Evolutionary conservation across 2,888 invertebrate genomes (phyloP).

Genomic region (Leptodirus hochenwartii): DNA sequence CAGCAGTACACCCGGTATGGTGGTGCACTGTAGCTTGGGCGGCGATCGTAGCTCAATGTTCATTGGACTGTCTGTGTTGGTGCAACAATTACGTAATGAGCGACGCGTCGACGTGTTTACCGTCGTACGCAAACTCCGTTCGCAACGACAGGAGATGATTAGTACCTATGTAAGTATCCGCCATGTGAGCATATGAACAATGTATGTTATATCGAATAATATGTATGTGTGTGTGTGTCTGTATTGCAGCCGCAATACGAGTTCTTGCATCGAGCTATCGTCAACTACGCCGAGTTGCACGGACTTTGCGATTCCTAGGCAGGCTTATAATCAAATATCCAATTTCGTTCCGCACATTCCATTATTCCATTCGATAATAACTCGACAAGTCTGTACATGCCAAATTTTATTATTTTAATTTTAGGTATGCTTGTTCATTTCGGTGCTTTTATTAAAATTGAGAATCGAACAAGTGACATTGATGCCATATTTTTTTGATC

Average conservation of each 20-base stretch:
- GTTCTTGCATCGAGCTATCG: constrained; percentile 80
- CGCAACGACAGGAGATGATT: constrained; percentile 69
- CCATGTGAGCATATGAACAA: constrained; percentile 16
- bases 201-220: too few relatives aligned
- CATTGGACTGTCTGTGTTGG: constrained; percentile 70
- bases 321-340: too few relatives aligned
- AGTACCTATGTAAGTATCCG: constrained; percentile 55
- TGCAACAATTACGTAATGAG: constrained; percentile 69
- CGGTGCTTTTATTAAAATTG: too few relatives aligned
- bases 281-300: constrained; percentile 77
- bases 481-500: too few relatives aligned
- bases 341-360: too few relatives aligned
- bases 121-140: constrained; percentile 63
- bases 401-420: too few relatives aligned
- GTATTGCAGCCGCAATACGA: constrained; percentile 71
- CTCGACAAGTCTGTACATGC: too few relatives aligned
- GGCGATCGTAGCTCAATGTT: constrained; percentile 82
- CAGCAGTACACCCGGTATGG: constrained; percentile 48
- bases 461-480: too few relatives aligned
- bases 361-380: too few relatives aligned
- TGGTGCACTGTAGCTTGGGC: constrained; percentile 76
- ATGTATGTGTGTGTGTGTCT: too few relatives aligned
- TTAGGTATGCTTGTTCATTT: too few relatives aligned
- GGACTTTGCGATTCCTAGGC: constrained; percentile 48
- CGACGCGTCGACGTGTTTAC: constrained; percentile 75